A percentile compares a stretch with the other conserved stretches of the same genome.
Conservation (phyloP, 2,888 invertebrate genomes). For the Ametastegia equiseti region DNA sequence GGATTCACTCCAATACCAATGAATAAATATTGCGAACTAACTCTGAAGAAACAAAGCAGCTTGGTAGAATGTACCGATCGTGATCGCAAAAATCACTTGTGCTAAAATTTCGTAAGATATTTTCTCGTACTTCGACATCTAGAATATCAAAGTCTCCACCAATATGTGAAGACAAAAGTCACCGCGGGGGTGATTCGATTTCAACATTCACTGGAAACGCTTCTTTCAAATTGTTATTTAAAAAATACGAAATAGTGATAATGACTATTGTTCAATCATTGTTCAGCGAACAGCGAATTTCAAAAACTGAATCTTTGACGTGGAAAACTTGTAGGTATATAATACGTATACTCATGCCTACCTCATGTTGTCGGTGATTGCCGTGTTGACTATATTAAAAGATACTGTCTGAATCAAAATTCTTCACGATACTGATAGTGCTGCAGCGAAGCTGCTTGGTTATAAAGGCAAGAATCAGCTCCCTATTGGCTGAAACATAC, state of each 20-base stretch:
- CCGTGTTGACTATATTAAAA: not conserved
- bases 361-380: conserved; percentile 6
- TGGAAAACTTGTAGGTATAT: not conserved
- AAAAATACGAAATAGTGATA: not conserved
- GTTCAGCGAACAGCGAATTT: not conserved
- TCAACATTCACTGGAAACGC: too few species aligned
- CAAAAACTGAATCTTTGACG: not conserved
- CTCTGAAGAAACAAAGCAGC: too few species aligned
- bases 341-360: not conserved
- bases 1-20: too few species aligned
- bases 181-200: too few species aligned
- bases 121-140: too few species aligned
- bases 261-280: not conserved
- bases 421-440: not conserved
- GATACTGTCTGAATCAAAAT: not conserved
- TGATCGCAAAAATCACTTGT: too few species aligned
- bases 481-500: not conserved
- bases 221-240: not conserved
- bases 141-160: too few species aligned
- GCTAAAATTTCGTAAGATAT: too few species aligned
- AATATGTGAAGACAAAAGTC: too few species aligned
- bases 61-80: too few species aligned
- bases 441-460: not conserved
- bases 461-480: conserved; percentile 15
- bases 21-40: too few species aligned